Evolutionary conservation across 2,797 vertebrate species (phyloP).

Genomic region (Anomalospiza imberbis): DNA sequence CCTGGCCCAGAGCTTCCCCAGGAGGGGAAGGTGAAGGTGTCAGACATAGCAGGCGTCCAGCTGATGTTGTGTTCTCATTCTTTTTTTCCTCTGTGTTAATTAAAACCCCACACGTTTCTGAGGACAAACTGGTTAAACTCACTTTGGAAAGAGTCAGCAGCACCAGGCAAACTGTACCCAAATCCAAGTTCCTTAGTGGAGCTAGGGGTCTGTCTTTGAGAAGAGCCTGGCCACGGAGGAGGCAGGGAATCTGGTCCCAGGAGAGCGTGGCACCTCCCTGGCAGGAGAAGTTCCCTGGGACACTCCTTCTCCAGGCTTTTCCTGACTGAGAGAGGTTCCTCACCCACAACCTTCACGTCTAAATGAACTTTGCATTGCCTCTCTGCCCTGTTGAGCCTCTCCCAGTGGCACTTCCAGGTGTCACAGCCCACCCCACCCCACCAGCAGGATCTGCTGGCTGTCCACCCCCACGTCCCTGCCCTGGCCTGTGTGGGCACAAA

Average conservation of each 20-base stretch:
- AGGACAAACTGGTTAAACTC: not conserved
- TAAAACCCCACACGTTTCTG: not conserved
- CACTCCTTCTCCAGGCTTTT: not conserved
- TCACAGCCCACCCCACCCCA: not conserved
- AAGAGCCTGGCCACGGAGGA: not conserved
- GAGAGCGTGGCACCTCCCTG: not conserved
- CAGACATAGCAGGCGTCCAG: not conserved
- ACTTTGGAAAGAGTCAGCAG: not conserved
- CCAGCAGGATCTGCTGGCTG: not conserved
- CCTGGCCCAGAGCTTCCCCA: not conserved
- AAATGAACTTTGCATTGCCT: not conserved
- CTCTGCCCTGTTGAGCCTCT: not conserved
- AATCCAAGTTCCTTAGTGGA: not conserved
- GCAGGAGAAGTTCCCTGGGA: not conserved
- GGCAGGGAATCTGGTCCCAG: not conserved
- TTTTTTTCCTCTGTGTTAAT: not conserved
- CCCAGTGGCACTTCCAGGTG: not conserved
- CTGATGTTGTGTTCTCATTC: not conserved
- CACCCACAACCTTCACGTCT: not conserved
- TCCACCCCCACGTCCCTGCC: not conserved
- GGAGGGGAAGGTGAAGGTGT: not conserved
- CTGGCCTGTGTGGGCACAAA: accelerated
- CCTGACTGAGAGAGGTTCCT: not conserved
- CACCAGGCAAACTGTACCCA: not conserved
- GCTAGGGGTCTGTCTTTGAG: not conserved